These are phyloP conservation scores for Varanus komodoensis DNA, from an alignment of 2,113 vertebrate genomes.

Conservation along the genomic window DNA sequence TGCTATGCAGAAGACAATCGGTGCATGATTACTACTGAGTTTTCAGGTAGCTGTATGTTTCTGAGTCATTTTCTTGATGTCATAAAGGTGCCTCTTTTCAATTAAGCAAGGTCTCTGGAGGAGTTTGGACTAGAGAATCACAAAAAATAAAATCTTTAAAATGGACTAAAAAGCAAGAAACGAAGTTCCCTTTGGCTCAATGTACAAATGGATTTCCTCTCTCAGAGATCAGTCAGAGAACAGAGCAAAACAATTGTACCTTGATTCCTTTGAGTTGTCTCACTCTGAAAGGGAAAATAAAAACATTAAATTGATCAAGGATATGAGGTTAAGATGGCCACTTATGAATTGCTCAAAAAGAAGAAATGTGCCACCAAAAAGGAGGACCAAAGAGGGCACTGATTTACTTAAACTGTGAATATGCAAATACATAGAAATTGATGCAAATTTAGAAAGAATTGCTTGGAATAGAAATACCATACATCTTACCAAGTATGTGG, in stretches of 20 bases:
- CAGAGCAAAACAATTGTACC: conserved; percentile 35
- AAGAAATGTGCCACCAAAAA: no score
- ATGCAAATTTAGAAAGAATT: no score
- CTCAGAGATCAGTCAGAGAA: conserved; percentile 15
- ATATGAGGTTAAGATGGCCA: background rate
- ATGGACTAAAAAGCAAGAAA: conserved; percentile 39
- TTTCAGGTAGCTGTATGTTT: conserved; percentile 32
- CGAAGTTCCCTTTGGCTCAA: background rate
- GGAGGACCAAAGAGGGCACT: no score
- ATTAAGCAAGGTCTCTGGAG: conserved; percentile 49
- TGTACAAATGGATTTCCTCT: conserved; percentile 10
- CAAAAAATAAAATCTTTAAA: background rate
- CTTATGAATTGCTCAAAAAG: no score
- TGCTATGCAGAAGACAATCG: background rate
- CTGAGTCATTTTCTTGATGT: conserved; percentile 38
- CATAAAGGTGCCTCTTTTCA: conserved; percentile 26
- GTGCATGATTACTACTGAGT: conserved; percentile 13
- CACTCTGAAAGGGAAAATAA: conserved; percentile 44
- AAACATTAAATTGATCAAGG: rapidly evolving
- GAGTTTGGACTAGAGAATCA: conserved; percentile 32
- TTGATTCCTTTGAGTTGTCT: conserved; percentile 19
- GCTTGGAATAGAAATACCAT: no score
- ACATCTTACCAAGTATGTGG: no score
- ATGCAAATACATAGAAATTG: no score
- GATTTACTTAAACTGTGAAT: no score